Evolutionary conservation across 2,797 vertebrate genomes (phyloP).

Genomic region (Discoglossus pictus): DNA sequence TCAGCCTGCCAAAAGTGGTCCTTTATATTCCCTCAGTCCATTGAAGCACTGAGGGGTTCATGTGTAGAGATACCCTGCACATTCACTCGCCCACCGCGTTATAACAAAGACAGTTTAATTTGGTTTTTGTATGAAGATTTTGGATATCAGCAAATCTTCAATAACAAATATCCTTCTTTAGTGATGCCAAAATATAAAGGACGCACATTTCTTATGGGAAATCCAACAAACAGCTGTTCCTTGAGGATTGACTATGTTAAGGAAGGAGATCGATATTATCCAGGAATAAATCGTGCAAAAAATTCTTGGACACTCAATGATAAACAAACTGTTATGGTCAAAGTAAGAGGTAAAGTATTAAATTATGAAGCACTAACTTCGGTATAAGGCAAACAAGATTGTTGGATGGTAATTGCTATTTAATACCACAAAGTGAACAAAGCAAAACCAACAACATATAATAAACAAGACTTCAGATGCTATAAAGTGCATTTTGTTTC

Average conservation of each 20-base stretch:
- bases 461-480: no score
- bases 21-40: conserved; percentile 1
- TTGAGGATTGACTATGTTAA: conserved; percentile 13
- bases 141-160: neutral
- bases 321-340: neutral
- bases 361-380: no score
- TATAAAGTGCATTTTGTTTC: no score
- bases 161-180: neutral
- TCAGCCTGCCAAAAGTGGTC: neutral
- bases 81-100: neutral
- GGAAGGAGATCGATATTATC: neutral
- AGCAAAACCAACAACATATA: no score
- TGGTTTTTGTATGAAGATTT: neutral
- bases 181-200: neutral
- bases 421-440: no score
- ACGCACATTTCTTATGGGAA: conserved; percentile 3
- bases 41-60: neutral
- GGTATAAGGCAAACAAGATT: no score
- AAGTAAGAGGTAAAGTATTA: neutral
- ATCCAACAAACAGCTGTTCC: conserved; percentile 22
- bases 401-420: no score
- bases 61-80: conserved; percentile 27
- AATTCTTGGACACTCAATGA: neutral
- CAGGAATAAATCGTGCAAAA: neutral
- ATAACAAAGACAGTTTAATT: neutral